phyloP scores from a whole-genome alignment of 1,140 invertebrate species.

The Holcopasites calliopsidis region DNA sequence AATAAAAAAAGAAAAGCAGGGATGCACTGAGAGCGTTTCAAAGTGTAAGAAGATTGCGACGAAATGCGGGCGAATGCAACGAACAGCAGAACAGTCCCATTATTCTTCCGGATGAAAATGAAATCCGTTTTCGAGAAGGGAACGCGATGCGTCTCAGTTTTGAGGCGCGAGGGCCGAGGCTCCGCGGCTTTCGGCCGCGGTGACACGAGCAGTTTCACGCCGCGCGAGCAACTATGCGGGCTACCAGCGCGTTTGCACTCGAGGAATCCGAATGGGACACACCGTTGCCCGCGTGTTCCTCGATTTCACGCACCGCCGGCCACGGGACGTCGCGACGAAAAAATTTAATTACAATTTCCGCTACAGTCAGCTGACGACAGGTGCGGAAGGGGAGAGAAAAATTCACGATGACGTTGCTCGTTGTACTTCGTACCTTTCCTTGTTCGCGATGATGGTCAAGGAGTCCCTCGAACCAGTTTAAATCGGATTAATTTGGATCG shows the following conservation, averaged over 20 bases:
- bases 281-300: constrained; percentile 50
- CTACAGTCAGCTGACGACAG: background rate
- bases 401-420: background rate
- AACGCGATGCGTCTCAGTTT: too few species aligned
- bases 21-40: too few species aligned
- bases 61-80: too few species aligned
- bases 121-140: too few species aligned
- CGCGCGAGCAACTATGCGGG: constrained; percentile 53
- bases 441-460: constrained; percentile 25
- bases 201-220: constrained; percentile 56
- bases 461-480: constrained; percentile 13
- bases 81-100: too few species aligned
- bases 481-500: constrained; percentile 40
- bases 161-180: too few species aligned
- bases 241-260: constrained; percentile 45
- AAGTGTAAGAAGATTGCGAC: too few species aligned
- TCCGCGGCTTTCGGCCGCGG: background rate
- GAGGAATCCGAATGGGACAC: constrained; percentile 58
- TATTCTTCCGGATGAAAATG: too few species aligned
- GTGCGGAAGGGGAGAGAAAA: background rate
- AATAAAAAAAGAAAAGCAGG: too few species aligned
- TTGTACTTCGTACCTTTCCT: too few species aligned
- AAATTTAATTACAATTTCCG: constrained; percentile 58
- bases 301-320: constrained; percentile 55
- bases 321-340: constrained; percentile 52